phyloP scores from a whole-genome alignment of 2,888 invertebrate genomes.

The Epirrhoe alternata region DNA sequence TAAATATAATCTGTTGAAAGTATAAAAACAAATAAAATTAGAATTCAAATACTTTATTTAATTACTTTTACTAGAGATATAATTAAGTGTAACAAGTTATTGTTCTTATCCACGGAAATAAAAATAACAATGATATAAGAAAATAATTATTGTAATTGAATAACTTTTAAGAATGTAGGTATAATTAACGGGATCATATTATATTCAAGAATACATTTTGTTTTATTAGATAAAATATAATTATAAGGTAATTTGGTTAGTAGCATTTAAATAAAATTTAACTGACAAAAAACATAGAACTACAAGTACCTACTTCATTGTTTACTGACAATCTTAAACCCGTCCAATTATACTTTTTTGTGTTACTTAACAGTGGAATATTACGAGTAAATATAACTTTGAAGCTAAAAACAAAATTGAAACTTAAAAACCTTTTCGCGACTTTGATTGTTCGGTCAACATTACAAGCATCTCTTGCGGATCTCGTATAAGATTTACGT shows the following conservation, averaged over 20 bases:
- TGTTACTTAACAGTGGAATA: not conserved
- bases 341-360: not conserved
- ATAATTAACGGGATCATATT: too few relatives aligned
- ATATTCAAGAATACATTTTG: too few relatives aligned
- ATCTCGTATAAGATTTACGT: slow-evolving; percentile 18
- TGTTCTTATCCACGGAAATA: not conserved
- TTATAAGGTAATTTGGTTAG: not conserved
- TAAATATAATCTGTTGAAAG: not conserved
- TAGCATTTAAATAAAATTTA: not conserved
- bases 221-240: too few relatives aligned
- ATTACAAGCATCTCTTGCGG: slow-evolving; percentile 11
- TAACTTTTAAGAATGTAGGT: too few relatives aligned
- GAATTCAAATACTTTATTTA: not conserved
- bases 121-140: slow-evolving; percentile 10
- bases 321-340: not conserved
- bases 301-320: not conserved
- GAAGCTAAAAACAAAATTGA: slow-evolving; percentile 8
- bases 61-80: too few relatives aligned
- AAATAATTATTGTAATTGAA: slow-evolving; percentile 3
- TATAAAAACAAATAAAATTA: not conserved
- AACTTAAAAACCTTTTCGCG: slow-evolving; percentile 11
- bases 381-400: slow-evolving; percentile 5
- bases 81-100: not conserved
- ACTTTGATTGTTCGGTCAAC: slow-evolving; percentile 20
- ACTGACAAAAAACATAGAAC: not conserved